Base-by-base conservation (phyloP, 2,113 vertebrate species). In the Prunella himalayana region DNA sequence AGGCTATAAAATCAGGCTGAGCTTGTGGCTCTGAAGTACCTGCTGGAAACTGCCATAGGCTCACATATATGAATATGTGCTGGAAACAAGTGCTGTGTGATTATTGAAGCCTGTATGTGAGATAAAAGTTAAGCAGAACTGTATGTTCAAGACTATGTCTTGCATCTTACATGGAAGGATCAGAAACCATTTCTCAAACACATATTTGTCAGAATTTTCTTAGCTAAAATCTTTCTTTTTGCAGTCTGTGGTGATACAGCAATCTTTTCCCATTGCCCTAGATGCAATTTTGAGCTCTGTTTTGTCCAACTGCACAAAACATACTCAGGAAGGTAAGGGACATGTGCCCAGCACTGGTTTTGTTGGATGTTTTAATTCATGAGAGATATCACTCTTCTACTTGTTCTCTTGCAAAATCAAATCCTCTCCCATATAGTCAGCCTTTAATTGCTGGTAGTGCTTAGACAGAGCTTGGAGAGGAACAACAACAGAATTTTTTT, bases 1-100 rank as follows among this genome's bases (percentile, higher is more conserved):
- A 27, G 56, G 28, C n/a, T 56, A n/a, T 77, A 71, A 86, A 70
- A 77, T 17, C 33, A 70, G 68, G 41, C 35, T 64, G 59, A 73
- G 21, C n/a, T 39, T 70, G 44, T 86, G 81, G 27, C 20, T 77
- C 57, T 30, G 51, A 39, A 42, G 64, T 7, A 31, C 25, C 21
- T 30, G 20, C 5, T 73, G 75, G 41, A 56, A 75, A 49, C 12
- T 22, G 28, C n/a, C 22, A 9, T 11, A 11, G 59, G 10, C 59
- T 82, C 7, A 2, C 6, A 6, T 9, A 6, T 5, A 35, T 1
- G 11, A 35, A 42, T 9, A 7, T 0, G 0, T 35, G 45, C 56
- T 82, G 61, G 50, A 80, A 77, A n/a, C 54, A 77, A 24, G 28
- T 21, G n/a, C 56, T 83, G 28, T 9, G 45, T 69, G n/a, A 8